Conservation (phyloP, 2,888 invertebrate genomes). For the Trichopoda pennipes region DNA sequence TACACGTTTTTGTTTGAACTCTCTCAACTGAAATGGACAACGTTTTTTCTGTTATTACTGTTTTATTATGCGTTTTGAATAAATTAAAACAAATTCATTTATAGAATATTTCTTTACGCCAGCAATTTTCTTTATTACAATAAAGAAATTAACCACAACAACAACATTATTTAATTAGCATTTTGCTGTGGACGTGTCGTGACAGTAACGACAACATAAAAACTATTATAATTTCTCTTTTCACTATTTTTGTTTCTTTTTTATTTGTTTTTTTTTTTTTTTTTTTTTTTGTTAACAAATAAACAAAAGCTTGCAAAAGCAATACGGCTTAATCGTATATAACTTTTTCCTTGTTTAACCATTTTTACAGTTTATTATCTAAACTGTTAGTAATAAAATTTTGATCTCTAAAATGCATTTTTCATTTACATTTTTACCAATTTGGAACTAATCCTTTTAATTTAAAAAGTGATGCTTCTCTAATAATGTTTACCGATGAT, state of each 20-base stretch:
- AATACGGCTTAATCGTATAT: slow-evolving; percentile 19
- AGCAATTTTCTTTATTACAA: slow-evolving; percentile 27
- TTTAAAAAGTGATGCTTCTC: too few relatives aligned
- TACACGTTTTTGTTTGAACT: slow-evolving; percentile 11
- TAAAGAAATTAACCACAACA: slow-evolving; percentile 25
- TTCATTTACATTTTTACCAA: too few relatives aligned
- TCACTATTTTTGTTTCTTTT: slow-evolving; percentile 49
- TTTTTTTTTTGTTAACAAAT: not conserved
- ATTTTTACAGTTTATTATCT: slow-evolving; percentile 3
- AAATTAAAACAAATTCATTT: slow-evolving; percentile 51
- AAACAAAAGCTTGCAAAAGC: not conserved
- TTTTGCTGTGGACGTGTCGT: slow-evolving; percentile 59
- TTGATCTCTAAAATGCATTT: not conserved
- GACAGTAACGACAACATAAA: slow-evolving; percentile 20
- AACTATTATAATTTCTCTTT: slow-evolving; percentile 59
- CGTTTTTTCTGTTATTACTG: slow-evolving; percentile 39
- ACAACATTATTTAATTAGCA: slow-evolving; percentile 51
- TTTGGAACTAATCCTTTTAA: too few relatives aligned
- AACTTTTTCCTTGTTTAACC: slow-evolving; percentile 1
- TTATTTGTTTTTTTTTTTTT: too few relatives aligned
- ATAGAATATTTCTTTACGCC: slow-evolving; percentile 51
- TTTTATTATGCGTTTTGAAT: slow-evolving; percentile 56
- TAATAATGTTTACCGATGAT: too few relatives aligned
- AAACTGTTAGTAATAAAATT: slow-evolving; percentile 26
- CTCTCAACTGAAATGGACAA: slow-evolving; percentile 21